Percentiles rank a stretch among this genome's conserved stretches.
Conservation (phyloP, 2,888 invertebrate species). For the Tetragnatha montana region DNA sequence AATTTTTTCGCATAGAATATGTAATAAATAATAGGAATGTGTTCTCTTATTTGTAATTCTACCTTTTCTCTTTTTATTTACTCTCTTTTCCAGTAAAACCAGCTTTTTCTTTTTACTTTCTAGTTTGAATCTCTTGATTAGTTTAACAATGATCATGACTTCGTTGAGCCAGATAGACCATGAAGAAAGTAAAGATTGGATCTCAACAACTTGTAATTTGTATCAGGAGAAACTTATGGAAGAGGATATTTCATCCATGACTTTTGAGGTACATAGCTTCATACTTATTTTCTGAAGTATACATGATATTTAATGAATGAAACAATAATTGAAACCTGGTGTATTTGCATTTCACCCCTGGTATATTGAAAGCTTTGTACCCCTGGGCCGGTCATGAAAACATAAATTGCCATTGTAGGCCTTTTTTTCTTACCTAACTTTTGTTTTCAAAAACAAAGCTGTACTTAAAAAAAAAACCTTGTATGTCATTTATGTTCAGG, state of each 20-base stretch:
- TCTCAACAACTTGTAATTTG: conserved; percentile 46
- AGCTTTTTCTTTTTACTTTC: neutral
- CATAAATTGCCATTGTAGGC: no score
- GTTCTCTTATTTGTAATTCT: neutral
- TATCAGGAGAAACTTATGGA: conserved; percentile 57
- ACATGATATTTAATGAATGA: no score
- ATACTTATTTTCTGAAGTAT: no score
- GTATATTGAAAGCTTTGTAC: no score
- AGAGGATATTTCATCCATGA: conserved; percentile 59
- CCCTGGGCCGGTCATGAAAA: no score
- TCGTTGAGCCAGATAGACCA: conserved; percentile 25
- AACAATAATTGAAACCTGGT: no score
- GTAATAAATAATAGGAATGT: neutral
- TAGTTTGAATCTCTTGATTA: conserved; percentile 41
- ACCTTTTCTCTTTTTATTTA: neutral
- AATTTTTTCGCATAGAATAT: neutral
- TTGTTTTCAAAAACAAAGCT: no score
- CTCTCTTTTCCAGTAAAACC: neutral
- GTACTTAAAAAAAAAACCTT: no score
- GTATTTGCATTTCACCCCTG: no score
- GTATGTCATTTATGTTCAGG: no score
- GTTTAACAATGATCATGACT: conserved; percentile 38
- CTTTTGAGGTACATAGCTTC: conserved; percentile 50
- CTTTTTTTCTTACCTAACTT: no score
- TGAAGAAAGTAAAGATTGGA: conserved; percentile 52